These are phyloP conservation scores for Platichthys stellatus DNA, from an alignment of 2,113 vertebrate species.

Conservation along the genomic window DNA sequence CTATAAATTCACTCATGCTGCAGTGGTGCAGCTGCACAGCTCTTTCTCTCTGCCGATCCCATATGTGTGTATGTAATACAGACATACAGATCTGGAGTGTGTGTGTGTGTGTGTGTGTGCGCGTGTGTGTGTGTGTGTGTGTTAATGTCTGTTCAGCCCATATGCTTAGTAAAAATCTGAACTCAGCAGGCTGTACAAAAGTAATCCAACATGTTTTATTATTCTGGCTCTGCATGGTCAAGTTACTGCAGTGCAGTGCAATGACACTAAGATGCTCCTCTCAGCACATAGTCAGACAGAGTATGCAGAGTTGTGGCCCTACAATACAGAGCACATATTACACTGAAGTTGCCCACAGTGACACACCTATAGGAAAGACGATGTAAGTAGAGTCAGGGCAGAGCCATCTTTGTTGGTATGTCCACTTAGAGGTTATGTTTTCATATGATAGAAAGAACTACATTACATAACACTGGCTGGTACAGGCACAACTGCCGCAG, in stretches of 20 bases:
- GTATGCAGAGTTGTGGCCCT: not conserved
- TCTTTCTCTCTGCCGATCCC: not conserved
- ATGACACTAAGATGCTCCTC: constrained; percentile 17
- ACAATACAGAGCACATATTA: not conserved
- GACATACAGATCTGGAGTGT: not conserved
- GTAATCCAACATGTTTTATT: constrained; percentile 30
- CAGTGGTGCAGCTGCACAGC: constrained; percentile 4
- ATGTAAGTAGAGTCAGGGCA: no score
- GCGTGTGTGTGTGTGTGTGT: not conserved
- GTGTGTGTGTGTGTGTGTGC: not conserved
- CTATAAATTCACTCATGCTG: constrained; percentile 66
- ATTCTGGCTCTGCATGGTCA: constrained; percentile 14
- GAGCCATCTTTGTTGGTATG: no score
- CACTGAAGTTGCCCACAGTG: not conserved
- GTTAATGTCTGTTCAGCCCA: not conserved
- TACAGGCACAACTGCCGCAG: no score
- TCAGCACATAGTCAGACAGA: constrained; percentile 14
- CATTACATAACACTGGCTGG: no score
- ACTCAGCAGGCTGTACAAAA: constrained; percentile 20
- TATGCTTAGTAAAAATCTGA: constrained; percentile 9
- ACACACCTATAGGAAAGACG: no score
- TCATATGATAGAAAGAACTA: no score
- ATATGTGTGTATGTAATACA: not conserved
- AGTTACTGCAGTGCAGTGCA: constrained; percentile 54
- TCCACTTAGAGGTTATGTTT: no score